Conservation (phyloP, 2,113 vertebrate species). For the Rutilus rutilus region DNA sequence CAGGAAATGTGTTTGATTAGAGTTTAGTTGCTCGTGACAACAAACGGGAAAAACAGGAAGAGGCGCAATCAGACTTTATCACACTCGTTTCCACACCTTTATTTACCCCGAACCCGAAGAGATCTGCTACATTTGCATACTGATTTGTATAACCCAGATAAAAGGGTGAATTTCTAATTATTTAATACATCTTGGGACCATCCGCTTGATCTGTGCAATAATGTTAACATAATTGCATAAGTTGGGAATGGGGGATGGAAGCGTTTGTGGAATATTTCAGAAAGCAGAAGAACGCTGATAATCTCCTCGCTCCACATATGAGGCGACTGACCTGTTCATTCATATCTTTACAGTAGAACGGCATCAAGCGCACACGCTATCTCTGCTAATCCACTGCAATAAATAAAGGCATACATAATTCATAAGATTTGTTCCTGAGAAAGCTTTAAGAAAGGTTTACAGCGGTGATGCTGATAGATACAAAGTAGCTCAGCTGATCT, state of each 20-base stretch:
- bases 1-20: constrained; percentile 74
- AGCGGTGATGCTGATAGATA: too few relatives aligned
- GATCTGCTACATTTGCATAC: constrained; percentile 78
- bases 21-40: constrained; percentile 69
- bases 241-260: constrained; percentile 71
- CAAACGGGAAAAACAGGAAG: constrained; percentile 75
- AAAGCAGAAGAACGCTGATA: constrained; percentile 7
- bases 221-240: constrained; percentile 84
- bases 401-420: neutral
- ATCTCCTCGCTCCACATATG: neutral
- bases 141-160: constrained; percentile 81
- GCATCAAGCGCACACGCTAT: neutral
- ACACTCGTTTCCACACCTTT: constrained; percentile 77
- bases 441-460: neutral
- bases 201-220: constrained; percentile 80
- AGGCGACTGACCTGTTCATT: neutral
- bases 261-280: constrained; percentile 61
- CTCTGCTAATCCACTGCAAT: neutral
- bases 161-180: constrained; percentile 81
- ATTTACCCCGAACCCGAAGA: constrained; percentile 80
- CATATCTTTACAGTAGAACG: neutral
- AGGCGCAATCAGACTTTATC: constrained; percentile 75
- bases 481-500: neutral
- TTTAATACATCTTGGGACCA: constrained; percentile 82
- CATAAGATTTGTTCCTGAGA: neutral